Percentiles rank a stretch among this genome's conserved stretches.
Evolutionary conservation across 2,888 invertebrate genomes (phyloP).

Genomic region (Carterocephalus palaemon): DNA sequence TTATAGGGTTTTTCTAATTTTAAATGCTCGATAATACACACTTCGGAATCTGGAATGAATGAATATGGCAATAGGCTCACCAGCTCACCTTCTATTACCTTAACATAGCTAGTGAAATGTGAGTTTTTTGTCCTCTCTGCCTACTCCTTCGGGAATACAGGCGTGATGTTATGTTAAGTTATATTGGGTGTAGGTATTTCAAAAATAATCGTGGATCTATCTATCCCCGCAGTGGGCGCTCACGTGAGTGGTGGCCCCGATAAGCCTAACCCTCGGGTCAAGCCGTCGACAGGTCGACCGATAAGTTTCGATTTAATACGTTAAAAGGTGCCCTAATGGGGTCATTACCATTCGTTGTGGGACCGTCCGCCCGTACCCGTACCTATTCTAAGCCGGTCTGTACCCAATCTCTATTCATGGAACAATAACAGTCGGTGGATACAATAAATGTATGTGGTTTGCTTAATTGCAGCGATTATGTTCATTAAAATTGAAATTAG

Average conservation of each 20-base stretch:
- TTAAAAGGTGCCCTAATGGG: conserved; percentile 76
- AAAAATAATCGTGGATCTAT: conserved; percentile 43
- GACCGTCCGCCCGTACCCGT: conserved; percentile 46
- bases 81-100: too few species aligned
- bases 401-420: conserved; percentile 12
- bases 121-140: too few species aligned
- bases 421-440: conserved; percentile 23
- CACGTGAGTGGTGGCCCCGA: conserved; percentile 62
- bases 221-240: conserved; percentile 33
- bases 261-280: conserved; percentile 43
- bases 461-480: conserved; percentile 20
- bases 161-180: conserved; percentile 1
- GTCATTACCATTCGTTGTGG: conserved; percentile 72
- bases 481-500: conserved; percentile 19
- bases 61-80: too few species aligned
- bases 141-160: too few species aligned
- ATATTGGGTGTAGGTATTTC: conserved; percentile 16
- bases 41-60: too few species aligned
- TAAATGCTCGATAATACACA: too few species aligned
- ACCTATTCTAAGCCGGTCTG: conserved; percentile 42
- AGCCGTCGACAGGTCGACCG: conserved; percentile 41
- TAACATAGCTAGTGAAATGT: too few species aligned
- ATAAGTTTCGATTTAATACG: conserved; percentile 74
- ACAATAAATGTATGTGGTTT: conserved; percentile 26
- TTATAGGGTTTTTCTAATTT: too few species aligned